These are phyloP conservation scores for Trachelipus rathkii DNA, from an alignment of 1,140 invertebrate species.

Conservation along the genomic window DNA sequence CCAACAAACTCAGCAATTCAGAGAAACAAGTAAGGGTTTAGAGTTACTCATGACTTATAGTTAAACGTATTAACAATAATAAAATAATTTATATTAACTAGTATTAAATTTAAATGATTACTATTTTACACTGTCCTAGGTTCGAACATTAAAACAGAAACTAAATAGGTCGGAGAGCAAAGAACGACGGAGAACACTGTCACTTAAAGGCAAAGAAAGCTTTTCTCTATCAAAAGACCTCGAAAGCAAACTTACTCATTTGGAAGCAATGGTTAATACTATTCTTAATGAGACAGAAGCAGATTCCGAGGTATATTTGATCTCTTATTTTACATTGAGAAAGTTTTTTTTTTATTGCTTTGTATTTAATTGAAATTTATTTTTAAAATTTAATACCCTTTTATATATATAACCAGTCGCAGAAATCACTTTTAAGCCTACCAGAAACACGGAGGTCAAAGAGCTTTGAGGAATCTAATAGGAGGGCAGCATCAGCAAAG, in stretches of 20 bases:
- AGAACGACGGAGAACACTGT: constrained; percentile 72
- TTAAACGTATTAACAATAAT: background rate
- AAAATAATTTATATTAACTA: no score
- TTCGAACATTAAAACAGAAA: constrained; percentile 68
- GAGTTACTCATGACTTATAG: background rate
- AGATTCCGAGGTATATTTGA: background rate
- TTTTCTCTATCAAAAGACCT: constrained; percentile 73
- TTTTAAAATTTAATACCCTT: no score
- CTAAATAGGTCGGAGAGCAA: constrained; percentile 69
- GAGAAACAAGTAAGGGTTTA: constrained; percentile 66
- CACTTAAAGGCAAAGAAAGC: constrained; percentile 69
- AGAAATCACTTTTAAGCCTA: no score
- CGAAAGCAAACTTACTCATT: constrained; percentile 71
- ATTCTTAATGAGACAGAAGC: background rate
- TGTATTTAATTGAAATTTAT: no score
- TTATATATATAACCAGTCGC: no score
- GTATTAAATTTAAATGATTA: no score
- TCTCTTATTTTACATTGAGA: no score
- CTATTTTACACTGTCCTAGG: constrained; percentile 31
- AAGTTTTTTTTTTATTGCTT: no score
- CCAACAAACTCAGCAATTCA: constrained; percentile 70
- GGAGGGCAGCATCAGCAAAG: constrained; percentile 37
- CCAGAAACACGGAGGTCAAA: constrained; percentile 35
- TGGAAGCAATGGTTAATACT: constrained; percentile 66
- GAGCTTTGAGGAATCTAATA: constrained; percentile 47